phyloP scores from a whole-genome alignment of 2,797 vertebrate species.

The Alectoris magna region DNA sequence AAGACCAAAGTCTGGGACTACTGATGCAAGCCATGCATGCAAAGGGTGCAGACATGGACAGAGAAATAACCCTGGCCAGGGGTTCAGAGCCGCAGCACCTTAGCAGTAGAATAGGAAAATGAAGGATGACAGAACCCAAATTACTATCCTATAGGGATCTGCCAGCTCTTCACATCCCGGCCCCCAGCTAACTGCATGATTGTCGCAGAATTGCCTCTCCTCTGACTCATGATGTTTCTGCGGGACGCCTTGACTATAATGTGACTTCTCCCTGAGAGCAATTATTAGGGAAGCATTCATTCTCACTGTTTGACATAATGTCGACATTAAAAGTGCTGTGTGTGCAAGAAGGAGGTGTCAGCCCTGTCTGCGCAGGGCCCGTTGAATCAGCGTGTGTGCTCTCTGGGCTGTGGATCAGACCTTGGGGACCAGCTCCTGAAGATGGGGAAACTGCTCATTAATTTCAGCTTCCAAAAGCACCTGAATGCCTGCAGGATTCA shows the following conservation, averaged over 20 bases:
- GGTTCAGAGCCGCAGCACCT: not conserved
- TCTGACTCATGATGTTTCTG: conserved; percentile 51
- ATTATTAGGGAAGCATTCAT: conserved; percentile 18
- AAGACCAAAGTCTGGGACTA: conserved; percentile 37
- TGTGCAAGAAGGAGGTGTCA: not conserved
- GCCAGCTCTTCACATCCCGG: conserved; percentile 19
- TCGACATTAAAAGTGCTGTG: not conserved
- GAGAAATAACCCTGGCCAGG: not conserved
- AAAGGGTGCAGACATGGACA: not conserved
- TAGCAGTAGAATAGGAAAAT: not conserved
- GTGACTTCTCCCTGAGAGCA: conserved; percentile 24
- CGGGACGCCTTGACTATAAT: not conserved
- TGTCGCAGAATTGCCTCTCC: conserved; percentile 37
- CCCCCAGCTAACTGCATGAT: conserved; percentile 23
- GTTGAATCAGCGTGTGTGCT: not conserved
- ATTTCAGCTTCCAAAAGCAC: not conserved
- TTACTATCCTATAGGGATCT: not conserved
- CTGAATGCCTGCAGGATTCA: not conserved
- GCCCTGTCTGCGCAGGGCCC: not conserved
- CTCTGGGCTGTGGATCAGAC: not conserved
- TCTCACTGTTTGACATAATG: not conserved
- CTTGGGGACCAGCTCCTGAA: not conserved
- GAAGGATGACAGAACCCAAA: not conserved
- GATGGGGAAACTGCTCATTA: not conserved
- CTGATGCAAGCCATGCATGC: not conserved